Conservation (phyloP, 2,113 vertebrate genomes). For the Corapipo altera region DNA sequence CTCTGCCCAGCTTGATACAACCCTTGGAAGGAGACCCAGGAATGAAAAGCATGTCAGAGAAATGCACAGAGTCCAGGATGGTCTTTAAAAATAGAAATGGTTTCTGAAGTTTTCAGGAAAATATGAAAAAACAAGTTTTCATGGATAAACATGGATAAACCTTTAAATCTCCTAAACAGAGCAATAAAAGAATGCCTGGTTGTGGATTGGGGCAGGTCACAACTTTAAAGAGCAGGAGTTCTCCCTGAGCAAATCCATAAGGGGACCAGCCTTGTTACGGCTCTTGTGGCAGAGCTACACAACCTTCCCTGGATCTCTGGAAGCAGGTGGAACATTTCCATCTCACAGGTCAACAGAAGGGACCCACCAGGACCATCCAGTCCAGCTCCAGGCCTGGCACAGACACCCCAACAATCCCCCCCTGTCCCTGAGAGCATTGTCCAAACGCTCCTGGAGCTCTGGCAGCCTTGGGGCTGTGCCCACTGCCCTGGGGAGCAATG, state of each 20-base stretch:
- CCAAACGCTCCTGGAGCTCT: background rate
- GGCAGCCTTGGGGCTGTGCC: background rate
- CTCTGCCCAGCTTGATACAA: background rate
- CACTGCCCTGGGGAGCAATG: background rate
- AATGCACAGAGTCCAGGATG: background rate
- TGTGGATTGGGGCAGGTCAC: background rate
- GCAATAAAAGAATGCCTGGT: background rate
- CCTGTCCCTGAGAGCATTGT: background rate
- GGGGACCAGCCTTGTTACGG: background rate
- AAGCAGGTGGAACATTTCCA: rapidly evolving
- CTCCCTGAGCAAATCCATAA: background rate
- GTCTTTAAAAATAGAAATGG: background rate
- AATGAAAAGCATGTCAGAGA: background rate
- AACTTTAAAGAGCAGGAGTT: background rate
- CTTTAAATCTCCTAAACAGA: background rate
- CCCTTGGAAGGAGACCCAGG: background rate
- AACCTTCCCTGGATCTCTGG: background rate
- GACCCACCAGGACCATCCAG: background rate
- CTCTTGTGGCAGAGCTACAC: background rate
- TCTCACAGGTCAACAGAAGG: background rate
- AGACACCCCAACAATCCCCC: background rate
- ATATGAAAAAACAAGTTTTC: background rate
- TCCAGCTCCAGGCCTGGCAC: rapidly evolving
- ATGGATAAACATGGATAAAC: background rate
- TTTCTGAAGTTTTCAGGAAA: background rate